These are phyloP conservation scores for Dipus sagitta DNA, from an alignment of 2,797 vertebrate genomes.

Conservation along the genomic window DNA sequence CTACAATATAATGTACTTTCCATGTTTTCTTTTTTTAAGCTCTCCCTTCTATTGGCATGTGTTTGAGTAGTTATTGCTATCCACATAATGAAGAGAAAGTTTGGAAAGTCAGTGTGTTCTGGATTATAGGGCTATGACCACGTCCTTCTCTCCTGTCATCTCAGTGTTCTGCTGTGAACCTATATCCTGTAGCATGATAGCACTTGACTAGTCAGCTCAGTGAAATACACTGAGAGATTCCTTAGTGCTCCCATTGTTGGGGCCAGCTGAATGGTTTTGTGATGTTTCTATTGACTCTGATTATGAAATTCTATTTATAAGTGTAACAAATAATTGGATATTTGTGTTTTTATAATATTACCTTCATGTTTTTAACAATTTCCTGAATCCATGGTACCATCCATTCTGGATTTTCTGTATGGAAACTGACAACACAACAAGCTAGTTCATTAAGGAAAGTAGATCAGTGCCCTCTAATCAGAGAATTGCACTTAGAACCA, in stretches of 20 bases:
- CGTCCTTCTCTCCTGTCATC: slow-evolving; percentile 45
- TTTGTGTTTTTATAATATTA: slow-evolving; percentile 16
- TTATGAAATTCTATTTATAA: slow-evolving; percentile 61
- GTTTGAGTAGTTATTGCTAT: slow-evolving; percentile 26
- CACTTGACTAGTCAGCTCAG: slow-evolving; percentile 14
- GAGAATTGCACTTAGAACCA: not conserved
- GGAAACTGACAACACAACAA: not conserved
- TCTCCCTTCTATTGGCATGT: not conserved
- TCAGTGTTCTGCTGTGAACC: not conserved
- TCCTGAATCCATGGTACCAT: not conserved
- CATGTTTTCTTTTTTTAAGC: not conserved
- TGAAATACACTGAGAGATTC: slow-evolving; percentile 21
- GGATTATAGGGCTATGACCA: not conserved
- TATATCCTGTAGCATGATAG: not conserved
- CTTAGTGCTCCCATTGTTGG: not conserved
- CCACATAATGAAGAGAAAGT: slow-evolving; percentile 35
- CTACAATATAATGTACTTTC: not conserved
- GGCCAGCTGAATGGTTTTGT: slow-evolving; percentile 1
- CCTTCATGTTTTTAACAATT: not conserved
- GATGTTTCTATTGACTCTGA: slow-evolving; percentile 52
- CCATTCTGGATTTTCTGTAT: slow-evolving; percentile 12
- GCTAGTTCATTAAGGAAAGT: not conserved
- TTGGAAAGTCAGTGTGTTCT: slow-evolving; percentile 25
- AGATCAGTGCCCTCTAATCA: not conserved
- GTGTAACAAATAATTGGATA: slow-evolving; percentile 16